phyloP scores from a whole-genome alignment of 2,888 invertebrate genomes.

The Metalampra italica region DNA sequence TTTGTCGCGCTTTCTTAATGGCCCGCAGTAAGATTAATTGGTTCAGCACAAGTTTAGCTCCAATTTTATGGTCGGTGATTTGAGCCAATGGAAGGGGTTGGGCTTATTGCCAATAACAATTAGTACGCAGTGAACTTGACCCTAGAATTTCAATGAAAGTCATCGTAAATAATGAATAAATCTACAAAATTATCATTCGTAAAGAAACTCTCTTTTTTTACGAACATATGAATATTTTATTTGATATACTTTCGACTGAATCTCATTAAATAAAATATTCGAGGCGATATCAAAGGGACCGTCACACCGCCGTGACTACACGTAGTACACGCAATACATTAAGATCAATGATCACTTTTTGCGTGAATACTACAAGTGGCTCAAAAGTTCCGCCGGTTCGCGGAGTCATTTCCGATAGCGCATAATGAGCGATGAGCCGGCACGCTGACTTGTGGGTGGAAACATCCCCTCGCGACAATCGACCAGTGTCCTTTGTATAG shows the following conservation, averaged over 20 bases:
- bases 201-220: too few relatives aligned
- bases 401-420: slow-evolving; percentile 71
- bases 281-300: slow-evolving; percentile 1
- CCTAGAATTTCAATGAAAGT: too few relatives aligned
- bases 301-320: slow-evolving; percentile 62
- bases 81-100: slow-evolving; percentile 30
- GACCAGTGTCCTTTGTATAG: slow-evolving; percentile 44
- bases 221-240: too few relatives aligned
- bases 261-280: too few relatives aligned
- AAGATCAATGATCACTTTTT: slow-evolving; percentile 32
- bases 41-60: slow-evolving; percentile 34
- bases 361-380: slow-evolving; percentile 44
- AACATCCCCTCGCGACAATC: slow-evolving; percentile 72
- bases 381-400: slow-evolving; percentile 61
- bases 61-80: slow-evolving; percentile 26
- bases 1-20: slow-evolving; percentile 60
- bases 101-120: background rate
- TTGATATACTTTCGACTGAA: too few relatives aligned
- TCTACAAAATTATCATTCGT: too few relatives aligned
- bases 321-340: slow-evolving; percentile 42
- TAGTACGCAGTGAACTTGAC: too few relatives aligned
- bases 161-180: too few relatives aligned
- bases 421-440: slow-evolving; percentile 69
- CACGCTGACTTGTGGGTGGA: slow-evolving; percentile 72
- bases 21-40: slow-evolving; percentile 46